Evolutionary conservation across 2,888 invertebrate genomes (phyloP).

Genomic region (Cryptocheilus praepositus): DNA sequence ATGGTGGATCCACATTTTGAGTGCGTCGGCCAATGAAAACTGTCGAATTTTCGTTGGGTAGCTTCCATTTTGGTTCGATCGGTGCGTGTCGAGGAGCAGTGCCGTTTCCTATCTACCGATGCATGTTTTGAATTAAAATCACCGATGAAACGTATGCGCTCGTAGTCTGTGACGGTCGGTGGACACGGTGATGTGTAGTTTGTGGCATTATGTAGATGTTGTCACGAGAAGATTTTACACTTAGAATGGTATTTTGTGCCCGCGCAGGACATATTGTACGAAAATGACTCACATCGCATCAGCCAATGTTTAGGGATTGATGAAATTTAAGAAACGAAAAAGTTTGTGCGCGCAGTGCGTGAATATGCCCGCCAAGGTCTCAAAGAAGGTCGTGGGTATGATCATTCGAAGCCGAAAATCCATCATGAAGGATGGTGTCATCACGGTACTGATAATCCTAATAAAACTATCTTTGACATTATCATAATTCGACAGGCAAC

Average conservation of each 20-base stretch:
- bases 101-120: neutral
- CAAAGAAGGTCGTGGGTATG: conserved; percentile 91
- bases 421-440: conserved; percentile 91
- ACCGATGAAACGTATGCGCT: conserved; percentile 14
- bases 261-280: conserved; percentile 30
- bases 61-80: too few species aligned
- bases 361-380: conserved; percentile 83
- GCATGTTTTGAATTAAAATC: conserved; percentile 21
- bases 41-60: too few species aligned
- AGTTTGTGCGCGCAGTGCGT: conserved; percentile 74
- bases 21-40: too few species aligned
- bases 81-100: neutral
- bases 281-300: conserved; percentile 50
- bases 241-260: conserved; percentile 29
- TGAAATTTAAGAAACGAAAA: conserved; percentile 74
- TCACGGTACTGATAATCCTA: conserved; percentile 81
- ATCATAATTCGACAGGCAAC: too few species aligned
- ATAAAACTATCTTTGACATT: conserved; percentile 25
- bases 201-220: conserved; percentile 47
- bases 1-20: too few species aligned
- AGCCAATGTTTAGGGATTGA: conserved; percentile 59
- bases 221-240: conserved; percentile 34
- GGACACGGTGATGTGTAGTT: conserved; percentile 43
- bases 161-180: conserved; percentile 39
- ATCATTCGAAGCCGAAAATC: conserved; percentile 91